Base-by-base conservation (phyloP, 2,113 vertebrate species). In the Mesembrinibis cayennensis region DNA sequence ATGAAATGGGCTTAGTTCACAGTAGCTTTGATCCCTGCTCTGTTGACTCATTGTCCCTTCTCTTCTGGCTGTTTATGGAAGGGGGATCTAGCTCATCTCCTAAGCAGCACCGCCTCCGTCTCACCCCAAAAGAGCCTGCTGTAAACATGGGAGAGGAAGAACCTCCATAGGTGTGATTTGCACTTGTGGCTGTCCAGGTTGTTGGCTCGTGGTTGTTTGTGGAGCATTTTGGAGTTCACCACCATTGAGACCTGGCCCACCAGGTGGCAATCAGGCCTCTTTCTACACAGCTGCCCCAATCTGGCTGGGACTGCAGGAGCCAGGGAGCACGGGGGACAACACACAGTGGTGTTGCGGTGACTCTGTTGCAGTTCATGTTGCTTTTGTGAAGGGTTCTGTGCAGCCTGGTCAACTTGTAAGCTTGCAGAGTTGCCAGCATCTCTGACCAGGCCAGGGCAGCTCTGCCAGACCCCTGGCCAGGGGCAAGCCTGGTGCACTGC, bases 271-370 rank as follows among this genome's bases (percentile, higher is more conserved):
- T 21, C 29, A 32, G 53, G 11, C 13, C 25, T 67, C 13, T 26
- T 86, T 67, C 44, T 38, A 16, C 34, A 13, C 9, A 34, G 56
- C 27, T 65, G 22, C 26, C 44, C 20, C 74, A 74, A 4, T 27
- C 7, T 59, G n/a, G 1, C n/a, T 27, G 47, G 40, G 42, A 55
- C 61, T 63, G 61, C 42, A 74, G 50, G 26, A 53, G 18, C 11
- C 1, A 1, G 15, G 13, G 27, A 71, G 16, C 30, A 4, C 0
- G 0, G 9, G 29, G 27, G 45, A 42, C 27, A 52, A 4, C 6
- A 11, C 0, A 2, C 52, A 47, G 66, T 19, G 20, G 16, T 72
- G 29, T 15, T 40, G 16, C 2, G 2, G 16, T 73, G 81, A 25
- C 16, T 52, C 42, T 74, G 9, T 8, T 70, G 44, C 20, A 15